A percentile compares a stretch with the other conserved stretches of the same genome.
Conservation (phyloP, 2,888 invertebrate genomes). For the Agrochola lychnidis region DNA sequence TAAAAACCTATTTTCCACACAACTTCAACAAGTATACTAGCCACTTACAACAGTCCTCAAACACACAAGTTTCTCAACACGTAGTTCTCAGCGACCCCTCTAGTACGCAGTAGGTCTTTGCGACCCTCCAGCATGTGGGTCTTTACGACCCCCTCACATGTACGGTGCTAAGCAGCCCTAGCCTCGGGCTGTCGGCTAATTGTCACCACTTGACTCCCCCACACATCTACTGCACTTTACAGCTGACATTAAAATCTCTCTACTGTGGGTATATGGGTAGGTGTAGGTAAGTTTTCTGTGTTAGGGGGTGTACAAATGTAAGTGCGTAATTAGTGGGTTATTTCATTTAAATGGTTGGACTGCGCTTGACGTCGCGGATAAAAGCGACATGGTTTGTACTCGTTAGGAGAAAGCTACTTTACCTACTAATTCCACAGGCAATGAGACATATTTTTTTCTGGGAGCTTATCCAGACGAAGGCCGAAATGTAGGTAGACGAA, state of each 20-base stretch:
- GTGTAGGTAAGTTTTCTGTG: slow-evolving; percentile 2
- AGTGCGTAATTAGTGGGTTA: slow-evolving; percentile 32
- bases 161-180: slow-evolving; percentile 20
- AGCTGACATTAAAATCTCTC: slow-evolving; percentile 51
- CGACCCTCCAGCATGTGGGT: slow-evolving; percentile 14
- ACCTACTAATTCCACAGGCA: too few species aligned
- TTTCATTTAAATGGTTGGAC: slow-evolving; percentile 1
- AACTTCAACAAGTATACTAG: slow-evolving; percentile 11
- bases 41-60: slow-evolving; percentile 21
- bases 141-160: slow-evolving; percentile 21
- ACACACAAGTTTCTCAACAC: slow-evolving; percentile 33
- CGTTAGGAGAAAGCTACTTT: background rate
- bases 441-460: too few species aligned
- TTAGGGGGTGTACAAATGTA: slow-evolving; percentile 8
- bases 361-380: background rate
- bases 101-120: slow-evolving; percentile 5
- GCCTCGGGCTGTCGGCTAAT: slow-evolving; percentile 55
- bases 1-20: slow-evolving; percentile 13
- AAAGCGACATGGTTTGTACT: background rate
- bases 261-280: background rate
- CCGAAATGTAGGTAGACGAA: background rate
- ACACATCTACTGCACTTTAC: slow-evolving; percentile 42
- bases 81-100: slow-evolving; percentile 13
- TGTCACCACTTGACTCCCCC: slow-evolving; percentile 53
- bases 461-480: background rate